These are phyloP conservation scores for Agapostemon virescens DNA, from an alignment of 2,888 invertebrate species.

Conservation along the genomic window DNA sequence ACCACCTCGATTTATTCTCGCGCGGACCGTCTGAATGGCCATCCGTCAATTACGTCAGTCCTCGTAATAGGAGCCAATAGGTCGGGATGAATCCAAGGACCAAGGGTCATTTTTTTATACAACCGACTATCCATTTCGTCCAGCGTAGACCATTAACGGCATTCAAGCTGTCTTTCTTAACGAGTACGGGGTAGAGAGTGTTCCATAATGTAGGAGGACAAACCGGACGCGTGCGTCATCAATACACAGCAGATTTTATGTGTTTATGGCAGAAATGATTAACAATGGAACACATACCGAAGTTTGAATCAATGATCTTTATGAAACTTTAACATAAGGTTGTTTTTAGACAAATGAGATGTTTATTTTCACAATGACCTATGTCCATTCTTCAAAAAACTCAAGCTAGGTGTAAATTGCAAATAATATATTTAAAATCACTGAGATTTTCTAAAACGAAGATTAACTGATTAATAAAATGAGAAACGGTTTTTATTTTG, in stretches of 20 bases:
- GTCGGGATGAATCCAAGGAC: slow-evolving; percentile 42
- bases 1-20: slow-evolving; percentile 57
- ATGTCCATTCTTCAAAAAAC: no score
- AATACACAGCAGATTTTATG: background rate
- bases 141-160: slow-evolving; percentile 19
- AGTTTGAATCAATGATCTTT: no score
- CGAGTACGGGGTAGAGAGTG: background rate
- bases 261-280: background rate
- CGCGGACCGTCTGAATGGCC: slow-evolving; percentile 24
- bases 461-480: no score
- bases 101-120: slow-evolving; percentile 27
- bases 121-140: slow-evolving; percentile 6
- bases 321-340: no score
- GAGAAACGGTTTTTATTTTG: no score
- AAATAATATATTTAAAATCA: no score
- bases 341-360: no score
- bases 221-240: background rate
- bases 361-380: no score
- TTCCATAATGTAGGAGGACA: slow-evolving; percentile 5
- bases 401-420: no score
- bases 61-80: slow-evolving; percentile 53
- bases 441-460: no score
- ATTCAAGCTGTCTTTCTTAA: background rate
- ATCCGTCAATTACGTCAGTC: slow-evolving; percentile 56
- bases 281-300: no score